Evolutionary conservation across 2,797 vertebrate genomes (phyloP).

Genomic region (Eupleurogrammus muticus): DNA sequence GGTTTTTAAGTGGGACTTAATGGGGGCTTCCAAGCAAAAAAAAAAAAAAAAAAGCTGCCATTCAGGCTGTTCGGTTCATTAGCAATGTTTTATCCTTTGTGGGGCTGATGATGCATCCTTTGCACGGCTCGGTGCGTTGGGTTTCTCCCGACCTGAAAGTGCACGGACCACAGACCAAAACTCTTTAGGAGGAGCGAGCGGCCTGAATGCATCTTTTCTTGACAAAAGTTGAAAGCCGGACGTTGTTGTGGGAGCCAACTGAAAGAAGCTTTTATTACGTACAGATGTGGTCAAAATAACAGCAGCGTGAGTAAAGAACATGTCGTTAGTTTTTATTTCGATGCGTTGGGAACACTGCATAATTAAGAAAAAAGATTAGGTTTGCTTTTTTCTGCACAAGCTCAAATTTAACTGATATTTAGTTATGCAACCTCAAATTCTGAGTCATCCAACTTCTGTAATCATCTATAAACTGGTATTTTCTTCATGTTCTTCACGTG

Average conservation of each 20-base stretch:
- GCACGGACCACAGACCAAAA: conserved; percentile 55
- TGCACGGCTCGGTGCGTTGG: conserved; percentile 50
- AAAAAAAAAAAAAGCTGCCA: conserved; percentile 30
- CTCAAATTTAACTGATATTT: no score
- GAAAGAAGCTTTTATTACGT: conserved; percentile 36
- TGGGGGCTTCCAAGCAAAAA: conserved; percentile 53
- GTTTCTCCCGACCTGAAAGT: conserved; percentile 68
- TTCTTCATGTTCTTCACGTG: no score
- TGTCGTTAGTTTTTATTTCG: no score
- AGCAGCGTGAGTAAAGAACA: no score
- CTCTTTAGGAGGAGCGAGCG: conserved; percentile 45
- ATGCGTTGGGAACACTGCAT: no score
- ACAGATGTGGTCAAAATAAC: neutral
- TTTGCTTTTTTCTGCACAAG: no score
- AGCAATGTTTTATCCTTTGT: conserved; percentile 50
- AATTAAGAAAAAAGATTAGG: no score
- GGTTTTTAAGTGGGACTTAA: conserved; percentile 59
- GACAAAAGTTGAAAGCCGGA: conserved; percentile 20
- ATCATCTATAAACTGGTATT: no score
- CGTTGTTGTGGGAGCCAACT: neutral
- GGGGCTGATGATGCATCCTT: conserved; percentile 33
- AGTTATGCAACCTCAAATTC: no score
- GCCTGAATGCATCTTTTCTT: conserved; percentile 72
- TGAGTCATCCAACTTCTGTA: no score
- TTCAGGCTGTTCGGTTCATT: conserved; percentile 41